phyloP scores from a whole-genome alignment of 2,888 invertebrate species.

The Hirtodrosophila histrioides region DNA sequence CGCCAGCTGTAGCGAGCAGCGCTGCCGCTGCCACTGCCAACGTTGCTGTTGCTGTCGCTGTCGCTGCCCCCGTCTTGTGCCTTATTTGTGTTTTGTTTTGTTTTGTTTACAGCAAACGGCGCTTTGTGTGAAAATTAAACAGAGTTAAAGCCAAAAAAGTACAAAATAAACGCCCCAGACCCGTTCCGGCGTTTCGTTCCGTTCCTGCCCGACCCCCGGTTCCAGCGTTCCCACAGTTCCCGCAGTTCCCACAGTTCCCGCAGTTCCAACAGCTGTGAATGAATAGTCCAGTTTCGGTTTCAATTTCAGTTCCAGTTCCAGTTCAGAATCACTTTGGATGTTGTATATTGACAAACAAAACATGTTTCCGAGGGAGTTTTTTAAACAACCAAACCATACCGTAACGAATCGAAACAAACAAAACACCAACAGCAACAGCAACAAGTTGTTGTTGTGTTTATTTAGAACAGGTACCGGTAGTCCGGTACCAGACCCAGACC shows the following conservation, averaged over 20 bases:
- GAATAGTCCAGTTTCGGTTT: constrained; percentile 45
- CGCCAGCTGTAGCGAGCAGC: constrained; percentile 15
- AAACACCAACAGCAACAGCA: constrained; percentile 49
- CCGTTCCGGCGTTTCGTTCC: background rate
- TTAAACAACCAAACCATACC: constrained; percentile 27
- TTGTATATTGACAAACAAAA: constrained; percentile 10
- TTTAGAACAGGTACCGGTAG: constrained; percentile 82
- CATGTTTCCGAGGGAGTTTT: constrained; percentile 46
- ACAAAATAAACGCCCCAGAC: background rate
- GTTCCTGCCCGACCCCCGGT: too few relatives aligned
- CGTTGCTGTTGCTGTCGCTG: constrained; percentile 15
- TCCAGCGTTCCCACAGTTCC: too few relatives aligned
- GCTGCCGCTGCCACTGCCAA: constrained; percentile 5
- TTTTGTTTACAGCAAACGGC: constrained; percentile 27
- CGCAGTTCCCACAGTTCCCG: constrained; percentile 3
- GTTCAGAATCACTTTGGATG: constrained; percentile 33
- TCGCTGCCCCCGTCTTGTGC: constrained; percentile 31
- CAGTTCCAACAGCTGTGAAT: constrained; percentile 27
- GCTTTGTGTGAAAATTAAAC: constrained; percentile 1
- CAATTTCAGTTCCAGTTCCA: constrained; percentile 43
- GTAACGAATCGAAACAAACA: constrained; percentile 48
- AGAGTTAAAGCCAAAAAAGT: background rate
- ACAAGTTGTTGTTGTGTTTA: constrained; percentile 46
- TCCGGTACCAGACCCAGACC: constrained; percentile 16
- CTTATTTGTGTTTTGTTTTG: constrained; percentile 44